Conservation (phyloP, 2,888 invertebrate genomes). For the Protophormia terraenovae region DNA sequence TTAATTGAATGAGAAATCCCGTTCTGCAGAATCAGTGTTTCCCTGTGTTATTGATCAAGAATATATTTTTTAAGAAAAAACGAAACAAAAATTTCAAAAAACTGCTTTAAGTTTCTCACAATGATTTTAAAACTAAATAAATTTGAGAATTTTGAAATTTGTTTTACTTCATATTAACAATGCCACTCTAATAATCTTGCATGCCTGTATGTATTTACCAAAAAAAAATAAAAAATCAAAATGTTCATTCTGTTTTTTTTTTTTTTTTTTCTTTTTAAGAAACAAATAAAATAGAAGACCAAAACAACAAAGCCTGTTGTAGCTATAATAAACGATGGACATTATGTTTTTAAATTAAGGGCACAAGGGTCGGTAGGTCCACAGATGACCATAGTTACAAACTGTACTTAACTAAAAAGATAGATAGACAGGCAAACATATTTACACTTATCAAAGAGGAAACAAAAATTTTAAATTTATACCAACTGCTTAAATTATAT, state of each 20-base stretch:
- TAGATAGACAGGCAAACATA: not conserved
- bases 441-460: not conserved
- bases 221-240: not conserved
- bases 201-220: not conserved
- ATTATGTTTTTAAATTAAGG: conserved; percentile 43
- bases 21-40: too few species aligned
- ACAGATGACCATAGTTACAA: not conserved
- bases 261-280: not conserved
- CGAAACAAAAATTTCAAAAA: too few species aligned
- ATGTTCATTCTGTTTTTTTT: not conserved
- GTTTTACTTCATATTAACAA: too few species aligned
- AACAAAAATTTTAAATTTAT: conserved; percentile 5
- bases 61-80: too few species aligned
- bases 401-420: not conserved
- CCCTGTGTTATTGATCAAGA: too few species aligned
- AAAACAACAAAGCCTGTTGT: not conserved
- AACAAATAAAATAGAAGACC: conserved; percentile 42
- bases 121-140: too few species aligned
- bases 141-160: too few species aligned
- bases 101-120: too few species aligned
- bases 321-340: conserved; percentile 25
- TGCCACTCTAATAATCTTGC: too few species aligned
- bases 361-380: conserved; percentile 26
- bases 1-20: too few species aligned
- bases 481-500: not conserved